These are phyloP conservation scores for Calyptomena viridis DNA, from an alignment of 2,113 vertebrate species.

Conservation along the genomic window DNA sequence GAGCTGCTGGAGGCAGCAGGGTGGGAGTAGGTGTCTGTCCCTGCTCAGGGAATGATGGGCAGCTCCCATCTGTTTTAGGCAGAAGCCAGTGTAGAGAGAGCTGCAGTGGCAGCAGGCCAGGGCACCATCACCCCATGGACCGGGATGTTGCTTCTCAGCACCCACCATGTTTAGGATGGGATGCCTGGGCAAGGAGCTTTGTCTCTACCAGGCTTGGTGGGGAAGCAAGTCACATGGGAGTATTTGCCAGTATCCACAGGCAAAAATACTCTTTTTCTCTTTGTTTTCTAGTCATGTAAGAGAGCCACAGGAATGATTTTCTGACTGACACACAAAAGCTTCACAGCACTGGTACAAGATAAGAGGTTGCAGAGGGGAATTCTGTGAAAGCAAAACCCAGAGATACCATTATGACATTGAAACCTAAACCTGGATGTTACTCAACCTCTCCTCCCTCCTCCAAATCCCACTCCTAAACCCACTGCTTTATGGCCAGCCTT, in stretches of 20 bases:
- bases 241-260: neutral
- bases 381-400: neutral
- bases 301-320: neutral
- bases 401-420: conserved; percentile 5
- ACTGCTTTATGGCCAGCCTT: conserved; percentile 2
- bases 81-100: neutral
- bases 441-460: conserved; percentile 10
- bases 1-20: neutral
- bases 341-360: neutral
- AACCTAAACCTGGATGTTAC: neutral
- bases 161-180: neutral
- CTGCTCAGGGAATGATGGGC: neutral
- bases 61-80: neutral
- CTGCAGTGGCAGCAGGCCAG: neutral
- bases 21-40: neutral
- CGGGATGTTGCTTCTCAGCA: rapidly evolving
- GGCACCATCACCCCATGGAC: neutral
- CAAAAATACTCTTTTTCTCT: neutral
- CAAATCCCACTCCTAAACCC: conserved; percentile 39
- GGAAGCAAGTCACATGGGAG: neutral
- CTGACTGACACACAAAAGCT: neutral
- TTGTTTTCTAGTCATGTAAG: neutral
- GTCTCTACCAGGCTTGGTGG: neutral
- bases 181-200: neutral
- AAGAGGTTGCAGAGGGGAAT: neutral